Percentiles rank a stretch among this genome's conserved stretches.
phyloP scores from a whole-genome alignment of 2,888 invertebrate genomes.

The Synergus japonicus region DNA sequence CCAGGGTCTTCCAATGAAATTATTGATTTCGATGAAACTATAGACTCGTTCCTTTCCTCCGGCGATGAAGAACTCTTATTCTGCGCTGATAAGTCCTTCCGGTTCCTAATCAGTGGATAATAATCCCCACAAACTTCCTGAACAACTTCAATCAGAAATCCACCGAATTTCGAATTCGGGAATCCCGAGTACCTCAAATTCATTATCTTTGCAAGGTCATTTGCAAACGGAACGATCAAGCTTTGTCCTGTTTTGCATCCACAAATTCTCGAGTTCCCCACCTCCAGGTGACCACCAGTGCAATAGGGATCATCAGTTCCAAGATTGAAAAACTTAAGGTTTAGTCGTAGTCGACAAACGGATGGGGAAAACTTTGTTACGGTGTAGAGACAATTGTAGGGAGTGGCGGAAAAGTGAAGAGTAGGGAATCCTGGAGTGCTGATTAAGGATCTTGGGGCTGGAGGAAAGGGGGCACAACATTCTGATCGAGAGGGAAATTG shows the following conservation, averaged over 20 bases:
- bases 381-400: slow-evolving; percentile 78
- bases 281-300: slow-evolving; percentile 78
- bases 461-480: slow-evolving; percentile 63
- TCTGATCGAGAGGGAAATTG: slow-evolving; percentile 34
- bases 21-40: slow-evolving; percentile 3
- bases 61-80: slow-evolving; percentile 7
- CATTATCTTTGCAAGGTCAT: slow-evolving; percentile 72
- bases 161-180: slow-evolving; percentile 74
- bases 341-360: slow-evolving; percentile 79
- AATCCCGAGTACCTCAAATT: slow-evolving; percentile 77
- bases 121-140: slow-evolving; percentile 79
- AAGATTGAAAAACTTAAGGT: slow-evolving; percentile 80
- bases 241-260: slow-evolving; percentile 79
- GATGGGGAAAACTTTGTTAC: slow-evolving; percentile 78
- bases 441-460: slow-evolving; percentile 75
- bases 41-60: not conserved
- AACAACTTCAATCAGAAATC: slow-evolving; percentile 80
- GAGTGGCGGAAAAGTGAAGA: slow-evolving; percentile 46
- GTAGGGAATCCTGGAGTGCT: slow-evolving; percentile 81
- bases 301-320: slow-evolving; percentile 77
- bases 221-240: slow-evolving; percentile 66
- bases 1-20: not conserved
- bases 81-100: slow-evolving; percentile 51
- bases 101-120: slow-evolving; percentile 53
- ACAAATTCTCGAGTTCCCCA: slow-evolving; percentile 80